Conservation (phyloP, 1,140 invertebrate genomes). For the Bombus cullumanus region DNA sequence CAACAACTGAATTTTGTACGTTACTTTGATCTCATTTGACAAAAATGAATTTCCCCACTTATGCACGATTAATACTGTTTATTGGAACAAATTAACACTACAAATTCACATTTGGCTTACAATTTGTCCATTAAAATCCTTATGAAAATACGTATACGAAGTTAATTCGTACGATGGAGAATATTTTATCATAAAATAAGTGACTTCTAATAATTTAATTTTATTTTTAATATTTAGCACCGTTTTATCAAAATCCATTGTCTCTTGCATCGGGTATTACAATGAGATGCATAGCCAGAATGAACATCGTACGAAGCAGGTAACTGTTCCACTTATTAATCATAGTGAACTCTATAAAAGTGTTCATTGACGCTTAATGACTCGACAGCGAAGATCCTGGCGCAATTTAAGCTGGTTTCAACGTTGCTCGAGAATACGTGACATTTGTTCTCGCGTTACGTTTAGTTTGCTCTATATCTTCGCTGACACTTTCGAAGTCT, state of each 20-base stretch:
- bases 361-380: constrained; percentile 51
- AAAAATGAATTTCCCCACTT: no score
- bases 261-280: background rate
- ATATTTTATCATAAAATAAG: no score
- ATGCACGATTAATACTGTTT: no score
- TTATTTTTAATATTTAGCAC: background rate
- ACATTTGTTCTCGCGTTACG: constrained; percentile 24
- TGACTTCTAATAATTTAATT: no score
- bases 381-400: constrained; percentile 18
- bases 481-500: constrained; percentile 29
- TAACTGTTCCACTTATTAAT: constrained; percentile 47
- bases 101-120: no score
- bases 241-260: background rate
- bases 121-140: no score
- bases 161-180: no score
- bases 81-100: no score
- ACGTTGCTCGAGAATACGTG: constrained; percentile 4
- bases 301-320: background rate
- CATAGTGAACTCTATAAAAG: constrained; percentile 28
- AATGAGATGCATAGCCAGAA: constrained; percentile 18
- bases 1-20: no score
- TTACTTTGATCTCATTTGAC: no score
- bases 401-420: constrained; percentile 26
- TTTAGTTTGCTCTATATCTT: constrained; percentile 50
- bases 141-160: no score